Base-by-base conservation (phyloP, 2,797 vertebrate species). In the Cirrhinus molitorella region DNA sequence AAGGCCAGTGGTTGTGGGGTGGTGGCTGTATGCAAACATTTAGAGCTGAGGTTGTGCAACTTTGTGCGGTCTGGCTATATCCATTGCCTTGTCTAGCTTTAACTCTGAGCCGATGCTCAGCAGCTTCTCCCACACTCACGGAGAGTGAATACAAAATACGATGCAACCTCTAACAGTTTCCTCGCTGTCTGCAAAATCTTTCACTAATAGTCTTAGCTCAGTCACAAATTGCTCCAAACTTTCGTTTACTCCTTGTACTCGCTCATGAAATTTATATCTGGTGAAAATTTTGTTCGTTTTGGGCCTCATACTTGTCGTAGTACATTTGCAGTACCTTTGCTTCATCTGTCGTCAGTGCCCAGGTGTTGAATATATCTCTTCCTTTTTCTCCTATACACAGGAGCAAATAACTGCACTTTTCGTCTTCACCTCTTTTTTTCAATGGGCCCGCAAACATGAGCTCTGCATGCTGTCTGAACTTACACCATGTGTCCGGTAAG, bases 321-420 rank as follows among this genome's bases (percentile, higher is more conserved):
- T 71, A 28, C 11, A 13, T 71, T 43, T 43, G 12, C 5, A 71
- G 14, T 28, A 49, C 66, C 66, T 68, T 68, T 68, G 66, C 66
- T 23, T 68, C 6, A 43, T 45, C 37, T 45, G 5, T 14, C 1
- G 0, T 65, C n/a, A 65, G 53, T 1, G 17, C 43, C 55, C 40
- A 63, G 17, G 80, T 82, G 37, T 75, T 82, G 45, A 31, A 82
- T 5, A 74, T n/a, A n/a, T 74, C 40, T 25, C 47, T 76, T 45
- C 81, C 72, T 67, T 76, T 83, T 19, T 83, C 81, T 31, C 45
- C 45, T 34, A 76, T 66, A 9, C 74, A 83, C 14, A 78, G 65
- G 14, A 83, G 34, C 5, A 78, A 51, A 25, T 83, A 83, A 37
- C 28, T 61, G 82, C 65, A 71, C 16, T 83, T 77, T 43, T 78